A percentile compares a stretch with the other conserved stretches of the same genome.
phyloP scores from a whole-genome alignment of 2,113 vertebrate genomes.

The Camelus dromedarius region DNA sequence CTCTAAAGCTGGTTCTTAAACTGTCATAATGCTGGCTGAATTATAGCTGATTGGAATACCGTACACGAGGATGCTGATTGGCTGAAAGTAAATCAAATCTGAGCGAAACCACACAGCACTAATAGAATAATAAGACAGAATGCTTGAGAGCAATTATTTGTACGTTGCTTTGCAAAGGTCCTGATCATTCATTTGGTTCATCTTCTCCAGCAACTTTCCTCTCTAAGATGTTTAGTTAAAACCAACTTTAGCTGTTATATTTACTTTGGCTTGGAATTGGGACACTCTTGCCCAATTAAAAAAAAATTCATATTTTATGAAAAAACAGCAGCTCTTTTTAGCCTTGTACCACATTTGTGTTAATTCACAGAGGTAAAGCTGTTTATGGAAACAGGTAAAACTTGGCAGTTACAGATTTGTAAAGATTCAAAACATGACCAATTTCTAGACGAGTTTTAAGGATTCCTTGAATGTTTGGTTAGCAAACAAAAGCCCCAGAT shows the following conservation, averaged over 20 bases:
- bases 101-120: neutral
- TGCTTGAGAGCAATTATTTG: constrained; percentile 43
- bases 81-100: constrained; percentile 63
- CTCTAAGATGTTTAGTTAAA: constrained; percentile 43
- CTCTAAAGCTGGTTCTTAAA: constrained; percentile 62
- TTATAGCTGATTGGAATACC: constrained; percentile 65
- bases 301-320: constrained; percentile 13
- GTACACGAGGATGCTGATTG: neutral
- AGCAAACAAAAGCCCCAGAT: neutral
- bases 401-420: neutral
- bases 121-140: constrained; percentile 61
- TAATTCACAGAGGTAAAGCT: neutral
- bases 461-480: neutral
- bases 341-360: neutral
- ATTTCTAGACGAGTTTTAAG: neutral
- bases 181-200: neutral
- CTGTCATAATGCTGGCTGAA: constrained; percentile 48
- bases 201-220: neutral
- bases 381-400: neutral
- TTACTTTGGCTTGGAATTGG: neutral
- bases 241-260: neutral
- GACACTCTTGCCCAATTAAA: neutral
- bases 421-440: neutral
- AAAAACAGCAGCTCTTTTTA: constrained; percentile 40
- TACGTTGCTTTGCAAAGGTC: constrained; percentile 55